Base-by-base conservation (phyloP, 2,797 vertebrate species). In the Moxostoma hubbsi region DNA sequence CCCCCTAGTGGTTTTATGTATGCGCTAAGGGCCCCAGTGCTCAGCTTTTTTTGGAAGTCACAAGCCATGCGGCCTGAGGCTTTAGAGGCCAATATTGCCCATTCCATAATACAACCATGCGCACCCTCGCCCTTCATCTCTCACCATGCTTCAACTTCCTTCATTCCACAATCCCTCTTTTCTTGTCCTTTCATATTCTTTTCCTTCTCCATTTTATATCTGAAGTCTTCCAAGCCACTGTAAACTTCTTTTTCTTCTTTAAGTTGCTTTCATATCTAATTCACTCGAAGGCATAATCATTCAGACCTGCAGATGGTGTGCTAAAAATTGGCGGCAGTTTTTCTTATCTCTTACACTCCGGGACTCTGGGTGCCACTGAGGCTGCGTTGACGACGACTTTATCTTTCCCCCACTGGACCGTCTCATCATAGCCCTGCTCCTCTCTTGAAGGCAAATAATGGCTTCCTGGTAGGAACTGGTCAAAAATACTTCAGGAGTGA, bases 201-300 rank as follows among this genome's bases (percentile, higher is more conserved):
- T 18, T 66, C 73, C 47, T 46, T 77, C 51, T 6, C 24, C 8
- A 3, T 58, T 81, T 63, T 75, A 74, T 75, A 72, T 51, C 72
- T 18, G 15, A 61, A 75, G 15, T 64, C 24, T 69, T 69, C 64
- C 54, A n/a, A 66, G 55, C 47, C 54, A 55, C 51, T 64, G 36
- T 36, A 36, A 36, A 36, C 3, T 36, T 36, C 36, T 66, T 68
- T 58, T 75, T 64, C 79, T 46, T n/a, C 51, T 47, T 84, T 68
- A 68, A 80, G 76, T 68, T 79, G 46, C 62, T 62, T 65, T 75
- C 65, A 46, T 81, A 80, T 83, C 59, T 70, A 82, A 80, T 80
- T 71, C 49, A 75, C 78, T 76, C 9, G 15, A n/a, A 67, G 76
- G 67, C 70, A 64, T 72, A 83, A 79, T 77, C 69, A 72, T 77